Evolutionary conservation across 2,797 vertebrate genomes (phyloP).

Genomic region (Heliangelus exortis): DNA sequence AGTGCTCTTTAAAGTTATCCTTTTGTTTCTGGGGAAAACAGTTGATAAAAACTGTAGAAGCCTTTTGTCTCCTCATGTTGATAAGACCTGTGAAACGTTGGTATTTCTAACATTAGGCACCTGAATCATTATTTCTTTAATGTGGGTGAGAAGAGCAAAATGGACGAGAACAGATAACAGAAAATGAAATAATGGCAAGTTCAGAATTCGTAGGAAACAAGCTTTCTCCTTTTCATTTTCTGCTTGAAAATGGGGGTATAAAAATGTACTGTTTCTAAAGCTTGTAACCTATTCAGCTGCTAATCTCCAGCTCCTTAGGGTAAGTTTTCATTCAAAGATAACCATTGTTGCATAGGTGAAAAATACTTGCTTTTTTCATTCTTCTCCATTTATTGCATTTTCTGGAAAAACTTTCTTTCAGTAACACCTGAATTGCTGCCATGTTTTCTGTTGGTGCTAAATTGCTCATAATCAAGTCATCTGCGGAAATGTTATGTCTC

Average conservation of each 20-base stretch:
- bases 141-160: not conserved
- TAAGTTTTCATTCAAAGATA: slow-evolving; percentile 54
- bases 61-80: not conserved
- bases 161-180: not conserved
- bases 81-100: not conserved
- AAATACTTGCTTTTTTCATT: slow-evolving; percentile 48
- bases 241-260: slow-evolving; percentile 26
- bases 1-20: not conserved
- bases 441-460: slow-evolving; percentile 80
- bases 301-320: slow-evolving; percentile 50
- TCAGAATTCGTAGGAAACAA: not conserved
- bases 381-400: slow-evolving; percentile 32
- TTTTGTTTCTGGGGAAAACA: not conserved
- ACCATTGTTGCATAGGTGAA: slow-evolving; percentile 45
- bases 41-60: not conserved
- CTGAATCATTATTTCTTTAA: not conserved
- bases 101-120: not conserved
- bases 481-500: slow-evolving; percentile 78
- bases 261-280: slow-evolving; percentile 57
- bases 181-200: slow-evolving; percentile 14
- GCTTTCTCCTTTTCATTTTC: slow-evolving; percentile 17
- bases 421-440: slow-evolving; percentile 38
- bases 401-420: slow-evolving; percentile 50
- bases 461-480: slow-evolving; percentile 86
- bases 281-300: slow-evolving; percentile 47